Evolutionary conservation across 2,113 vertebrate genomes (phyloP), one percentile per base, ranked within the genome.

Genomic region (Camelus dromedarius): DNA sequence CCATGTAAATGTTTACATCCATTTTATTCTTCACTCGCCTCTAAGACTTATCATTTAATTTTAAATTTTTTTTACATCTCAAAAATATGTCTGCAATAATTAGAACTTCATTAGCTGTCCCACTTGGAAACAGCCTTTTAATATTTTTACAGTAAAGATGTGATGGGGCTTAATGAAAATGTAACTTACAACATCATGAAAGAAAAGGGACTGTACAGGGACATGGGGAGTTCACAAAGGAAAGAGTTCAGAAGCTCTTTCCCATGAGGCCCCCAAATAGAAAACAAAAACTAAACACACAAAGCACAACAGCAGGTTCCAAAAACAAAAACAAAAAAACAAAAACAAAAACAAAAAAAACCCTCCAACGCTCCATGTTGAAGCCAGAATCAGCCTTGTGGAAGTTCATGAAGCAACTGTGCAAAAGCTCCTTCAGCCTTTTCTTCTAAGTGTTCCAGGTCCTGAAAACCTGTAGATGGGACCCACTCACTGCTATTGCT

Each of bases 1-100:
- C 99, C 99, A 99, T 99, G 98, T 99, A 99, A 98, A 99, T 99
- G 99, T 99, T 99, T 99, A 99, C 99, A 99, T 98, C 99, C 98
- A 97, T 98, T 99, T 98, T 98, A 98, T 98, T 98, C 98, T 98
- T 99, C 98, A 93, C 96, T 98, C 97, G 28, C 98, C 97, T 98
- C 96, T 97, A 98, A 96, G 98, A 98, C 97, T 98, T 98, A 97
- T 97, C 98, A 97, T 97, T 98, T 98, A 98, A 85, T 97, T 97
- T 97, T 95, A 96, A 96, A 81, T 97, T 98, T 98, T 96, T 97
- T 98, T 98, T 98, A 98, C 98, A 98, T 98, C 97, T 98, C 98
- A 98, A 98, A 98, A 98, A 98, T 98, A 98, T 98, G 98, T 96
- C 98, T 98, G 97, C 97, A 98, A 98, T 98, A 98, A 98, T 97